A percentile compares a stretch with the other conserved stretches of the same genome.
Conservation (phyloP, 1,140 invertebrate species). For the Nylanderia fulva region DNA sequence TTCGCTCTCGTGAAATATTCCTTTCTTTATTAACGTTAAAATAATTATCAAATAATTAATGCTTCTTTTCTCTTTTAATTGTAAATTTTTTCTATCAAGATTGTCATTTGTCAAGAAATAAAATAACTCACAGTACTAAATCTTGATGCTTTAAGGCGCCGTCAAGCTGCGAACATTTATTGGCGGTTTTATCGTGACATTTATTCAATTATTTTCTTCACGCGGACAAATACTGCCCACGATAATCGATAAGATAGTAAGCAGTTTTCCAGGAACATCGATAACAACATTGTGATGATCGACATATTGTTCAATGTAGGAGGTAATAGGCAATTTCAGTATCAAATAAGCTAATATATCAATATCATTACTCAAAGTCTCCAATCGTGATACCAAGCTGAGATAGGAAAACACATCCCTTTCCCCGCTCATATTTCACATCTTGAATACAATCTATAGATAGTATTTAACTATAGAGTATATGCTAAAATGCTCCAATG, state of each 20-base stretch:
- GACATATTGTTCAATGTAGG: constrained; percentile 63
- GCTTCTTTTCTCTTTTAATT: background rate
- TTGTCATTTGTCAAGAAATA: background rate
- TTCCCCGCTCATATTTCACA: constrained; percentile 44
- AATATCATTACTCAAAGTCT: constrained; percentile 69
- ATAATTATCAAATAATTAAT: background rate
- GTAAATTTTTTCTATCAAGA: background rate
- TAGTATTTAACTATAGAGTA: background rate
- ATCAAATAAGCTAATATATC: constrained; percentile 69
- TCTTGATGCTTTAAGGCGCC: background rate
- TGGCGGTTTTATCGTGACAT: background rate
- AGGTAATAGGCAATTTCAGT: constrained; percentile 71
- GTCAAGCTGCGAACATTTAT: background rate
- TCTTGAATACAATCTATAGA: constrained; percentile 47
- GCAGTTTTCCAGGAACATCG: constrained; percentile 23
- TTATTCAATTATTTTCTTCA: constrained; percentile 27
- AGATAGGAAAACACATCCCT: constrained; percentile 59
- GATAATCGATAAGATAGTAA: constrained; percentile 58
- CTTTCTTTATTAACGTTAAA: background rate
- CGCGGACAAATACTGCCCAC: constrained; percentile 14
- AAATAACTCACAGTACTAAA: background rate
- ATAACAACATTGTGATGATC: constrained; percentile 33
- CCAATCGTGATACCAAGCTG: constrained; percentile 29
- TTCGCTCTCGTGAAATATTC: background rate
- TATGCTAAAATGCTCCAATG: constrained; percentile 16